phyloP scores from a whole-genome alignment of 2,888 invertebrate genomes.

The Alcis repandata region DNA sequence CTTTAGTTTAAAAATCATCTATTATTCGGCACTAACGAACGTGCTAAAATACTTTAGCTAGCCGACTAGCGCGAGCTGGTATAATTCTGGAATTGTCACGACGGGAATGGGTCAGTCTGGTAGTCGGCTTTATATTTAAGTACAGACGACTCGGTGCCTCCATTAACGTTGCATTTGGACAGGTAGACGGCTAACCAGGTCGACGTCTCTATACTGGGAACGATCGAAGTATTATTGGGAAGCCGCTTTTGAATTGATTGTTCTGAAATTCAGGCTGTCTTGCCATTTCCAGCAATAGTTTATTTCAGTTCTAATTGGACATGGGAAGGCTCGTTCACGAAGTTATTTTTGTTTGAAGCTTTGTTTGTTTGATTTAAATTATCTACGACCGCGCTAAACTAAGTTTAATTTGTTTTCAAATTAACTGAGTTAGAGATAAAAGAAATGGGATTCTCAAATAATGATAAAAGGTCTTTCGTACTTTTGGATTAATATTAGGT shows the following conservation, averaged over 20 bases:
- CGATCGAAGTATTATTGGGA: constrained; percentile 83
- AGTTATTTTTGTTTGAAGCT: not conserved
- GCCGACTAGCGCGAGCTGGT: constrained; percentile 52
- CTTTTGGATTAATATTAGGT: not conserved
- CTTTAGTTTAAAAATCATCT: constrained; percentile 43
- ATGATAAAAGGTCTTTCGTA: not conserved
- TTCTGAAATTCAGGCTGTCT: constrained; percentile 59
- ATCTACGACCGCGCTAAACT: not conserved
- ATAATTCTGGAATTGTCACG: constrained; percentile 72
- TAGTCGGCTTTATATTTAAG: constrained; percentile 75
- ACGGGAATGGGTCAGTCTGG: constrained; percentile 68
- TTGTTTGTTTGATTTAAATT: not conserved
- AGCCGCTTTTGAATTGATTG: constrained; percentile 65
- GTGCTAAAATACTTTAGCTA: constrained; percentile 26
- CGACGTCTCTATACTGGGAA: constrained; percentile 77
- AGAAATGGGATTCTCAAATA: not conserved
- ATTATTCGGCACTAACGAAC: constrained; percentile 43
- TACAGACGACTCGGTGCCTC: constrained; percentile 73
- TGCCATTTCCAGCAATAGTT: constrained; percentile 10
- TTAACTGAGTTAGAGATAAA: not conserved
- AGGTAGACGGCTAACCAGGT: constrained; percentile 74
- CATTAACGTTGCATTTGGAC: constrained; percentile 79
- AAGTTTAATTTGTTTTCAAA: too few species aligned
- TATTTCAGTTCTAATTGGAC: constrained; percentile 7
- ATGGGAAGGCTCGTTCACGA: constrained; percentile 4